phyloP scores from a whole-genome alignment of 2,888 invertebrate species.

The Cylindroiulus punctatus region DNA sequence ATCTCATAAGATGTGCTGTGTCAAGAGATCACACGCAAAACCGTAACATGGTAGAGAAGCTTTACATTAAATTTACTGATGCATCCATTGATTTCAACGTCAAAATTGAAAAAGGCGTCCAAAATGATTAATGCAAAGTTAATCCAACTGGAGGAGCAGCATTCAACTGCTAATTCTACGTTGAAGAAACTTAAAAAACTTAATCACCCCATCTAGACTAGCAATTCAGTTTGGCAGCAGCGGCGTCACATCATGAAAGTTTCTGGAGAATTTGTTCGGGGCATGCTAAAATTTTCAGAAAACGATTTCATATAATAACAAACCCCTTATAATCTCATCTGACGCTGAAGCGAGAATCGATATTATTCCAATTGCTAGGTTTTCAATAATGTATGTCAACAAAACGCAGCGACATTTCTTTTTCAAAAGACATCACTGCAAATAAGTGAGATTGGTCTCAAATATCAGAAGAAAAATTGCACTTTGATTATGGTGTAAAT shows the following conservation, averaged over 20 bases:
- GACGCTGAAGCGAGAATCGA: too few species aligned
- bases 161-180: background rate
- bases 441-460: background rate
- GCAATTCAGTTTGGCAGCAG: background rate
- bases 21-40: background rate
- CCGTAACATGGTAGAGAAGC: background rate
- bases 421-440: background rate
- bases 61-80: background rate
- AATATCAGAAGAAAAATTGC: background rate
- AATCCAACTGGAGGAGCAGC: conserved; percentile 9
- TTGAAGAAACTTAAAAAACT: background rate
- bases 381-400: too few species aligned
- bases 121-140: conserved; percentile 23
- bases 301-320: too few species aligned
- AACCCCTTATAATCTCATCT: too few species aligned
- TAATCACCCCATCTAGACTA: background rate
- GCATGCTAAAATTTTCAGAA: too few species aligned
- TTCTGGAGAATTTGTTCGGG: too few species aligned
- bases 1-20: background rate
- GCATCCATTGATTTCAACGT: background rate
- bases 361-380: too few species aligned
- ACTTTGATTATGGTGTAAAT: background rate
- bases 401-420: background rate
- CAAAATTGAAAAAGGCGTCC: background rate
- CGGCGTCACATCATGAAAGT: too few species aligned